These are phyloP conservation scores for Campoletis sonorensis DNA, from an alignment of 1,140 invertebrate genomes.

Conservation along the genomic window DNA sequence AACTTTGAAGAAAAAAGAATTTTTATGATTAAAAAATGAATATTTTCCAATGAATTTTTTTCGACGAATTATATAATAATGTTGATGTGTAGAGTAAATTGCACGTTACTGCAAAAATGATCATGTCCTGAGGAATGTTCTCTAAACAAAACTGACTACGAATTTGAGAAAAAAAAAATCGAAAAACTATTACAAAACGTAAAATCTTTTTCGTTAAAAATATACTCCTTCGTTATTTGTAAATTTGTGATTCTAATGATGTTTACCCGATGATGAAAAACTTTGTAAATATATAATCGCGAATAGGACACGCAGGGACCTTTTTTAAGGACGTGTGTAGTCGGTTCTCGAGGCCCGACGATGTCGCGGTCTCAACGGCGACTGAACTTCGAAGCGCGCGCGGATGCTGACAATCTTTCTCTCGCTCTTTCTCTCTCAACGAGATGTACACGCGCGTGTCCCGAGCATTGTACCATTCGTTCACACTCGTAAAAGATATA, in stretches of 20 bases:
- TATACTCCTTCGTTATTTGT: not conserved
- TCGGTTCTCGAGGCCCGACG: conserved; percentile 66
- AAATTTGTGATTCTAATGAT: not conserved
- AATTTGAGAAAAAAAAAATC: not conserved
- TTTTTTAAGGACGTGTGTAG: conserved; percentile 34
- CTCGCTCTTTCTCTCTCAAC: not conserved
- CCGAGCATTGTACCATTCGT: not conserved
- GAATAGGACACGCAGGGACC: conserved; percentile 22
- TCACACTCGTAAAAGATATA: no score
- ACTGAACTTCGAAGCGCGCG: conserved; percentile 70
- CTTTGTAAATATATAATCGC: conserved; percentile 11
- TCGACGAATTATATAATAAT: no score
- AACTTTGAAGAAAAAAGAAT: no score
- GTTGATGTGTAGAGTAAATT: no score
- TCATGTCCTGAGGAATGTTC: no score
- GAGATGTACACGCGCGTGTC: conserved; percentile 4
- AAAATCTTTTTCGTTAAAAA: not conserved
- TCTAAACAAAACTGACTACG: no score
- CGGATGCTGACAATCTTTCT: conserved; percentile 69
- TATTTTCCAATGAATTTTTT: no score
- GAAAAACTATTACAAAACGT: not conserved
- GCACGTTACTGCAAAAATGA: no score
- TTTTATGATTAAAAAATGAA: no score
- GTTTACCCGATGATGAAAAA: not conserved
- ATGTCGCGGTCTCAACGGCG: conserved; percentile 74